Evolutionary conservation across 2,113 vertebrate genomes (phyloP), one percentile per base, ranked within the genome.

Genomic region (Mesoclemmys tuberculata): DNA sequence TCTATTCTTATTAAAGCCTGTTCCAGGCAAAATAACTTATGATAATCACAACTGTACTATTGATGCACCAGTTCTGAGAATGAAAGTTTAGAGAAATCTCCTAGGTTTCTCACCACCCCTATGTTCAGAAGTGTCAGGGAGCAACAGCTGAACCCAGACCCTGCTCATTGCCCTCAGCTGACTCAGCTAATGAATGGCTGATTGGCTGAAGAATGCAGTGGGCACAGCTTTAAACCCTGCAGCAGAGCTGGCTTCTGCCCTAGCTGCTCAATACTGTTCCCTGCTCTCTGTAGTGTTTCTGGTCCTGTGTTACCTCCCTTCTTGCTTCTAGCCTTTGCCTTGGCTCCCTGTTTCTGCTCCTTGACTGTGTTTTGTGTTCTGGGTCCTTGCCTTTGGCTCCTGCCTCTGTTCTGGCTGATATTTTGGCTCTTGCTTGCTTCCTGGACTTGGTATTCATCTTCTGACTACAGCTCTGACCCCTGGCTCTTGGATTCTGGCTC

Each of bases 11-110:
- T 54, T 93, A 52, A 87, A 93, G 52, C 51, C n/a, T 68, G 61
- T 84, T 79, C 71, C 19, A 85, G 58, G 46, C 68, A 95, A 90
- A 94, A 87, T 10, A 58, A 87, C 93, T 96, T 94, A 92, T 93
- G 93, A n/a, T 52, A 82, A 80, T 31, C 85, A 80, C 86, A 75
- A 68, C 93, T 90, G 78, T 88, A 82, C 4, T 82, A 48, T 85
- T 92, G 29, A n/a, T 92, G 10, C 46, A 91, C 7, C 27, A 92
- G 19, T 97, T 68, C 31, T 95, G 90, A 94, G 71, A 96, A 85
- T 89, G 56, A 96, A 87, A 78, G 71, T 92, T 95, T 82, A 80
- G 49, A 83, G 41, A 89, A 2, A 54, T 84, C 41, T 95, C 78
- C 81, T 90, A 9, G 7, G n/a, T 90, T 93, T 95, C 92, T 93